Evolutionary conservation across 2,113 vertebrate genomes (phyloP).

Genomic region (Pogona vitticeps): DNA sequence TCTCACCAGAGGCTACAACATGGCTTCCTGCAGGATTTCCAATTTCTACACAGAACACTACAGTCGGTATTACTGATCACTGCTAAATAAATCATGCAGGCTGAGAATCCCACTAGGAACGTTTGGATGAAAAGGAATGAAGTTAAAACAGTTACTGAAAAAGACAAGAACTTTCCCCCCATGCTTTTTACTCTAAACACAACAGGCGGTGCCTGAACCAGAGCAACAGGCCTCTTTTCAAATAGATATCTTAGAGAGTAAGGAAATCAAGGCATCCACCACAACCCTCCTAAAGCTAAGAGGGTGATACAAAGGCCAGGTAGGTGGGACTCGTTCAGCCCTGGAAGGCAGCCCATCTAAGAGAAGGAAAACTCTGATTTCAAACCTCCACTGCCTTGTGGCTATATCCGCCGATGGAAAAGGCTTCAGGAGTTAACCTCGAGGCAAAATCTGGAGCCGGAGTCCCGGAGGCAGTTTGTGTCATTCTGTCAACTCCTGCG

Average conservation of each 20-base stretch:
- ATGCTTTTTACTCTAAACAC: constrained; percentile 5
- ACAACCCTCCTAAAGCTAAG: neutral
- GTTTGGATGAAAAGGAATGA: neutral
- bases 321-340: too few species aligned
- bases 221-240: neutral
- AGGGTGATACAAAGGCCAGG: neutral
- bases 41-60: neutral
- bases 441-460: too few species aligned
- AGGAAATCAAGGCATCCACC: neutral
- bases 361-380: too few species aligned
- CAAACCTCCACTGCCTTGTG: too few species aligned
- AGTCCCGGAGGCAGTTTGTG: too few species aligned
- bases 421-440: too few species aligned
- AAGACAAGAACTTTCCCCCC: neutral
- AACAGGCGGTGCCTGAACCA: neutral
- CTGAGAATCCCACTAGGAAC: constrained; percentile 3
- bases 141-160: neutral
- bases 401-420: too few species aligned
- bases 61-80: neutral
- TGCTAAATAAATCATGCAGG: constrained; percentile 18
- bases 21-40: constrained; percentile 5
- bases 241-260: neutral
- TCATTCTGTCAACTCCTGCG: too few species aligned
- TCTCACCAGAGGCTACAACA: neutral
- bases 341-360: too few species aligned